Percentiles rank a stretch among this genome's conserved stretches.
These are phyloP conservation scores for Sarotherodon lohbergeri DNA, from an alignment of 2,113 vertebrate species.

Conservation along the genomic window DNA sequence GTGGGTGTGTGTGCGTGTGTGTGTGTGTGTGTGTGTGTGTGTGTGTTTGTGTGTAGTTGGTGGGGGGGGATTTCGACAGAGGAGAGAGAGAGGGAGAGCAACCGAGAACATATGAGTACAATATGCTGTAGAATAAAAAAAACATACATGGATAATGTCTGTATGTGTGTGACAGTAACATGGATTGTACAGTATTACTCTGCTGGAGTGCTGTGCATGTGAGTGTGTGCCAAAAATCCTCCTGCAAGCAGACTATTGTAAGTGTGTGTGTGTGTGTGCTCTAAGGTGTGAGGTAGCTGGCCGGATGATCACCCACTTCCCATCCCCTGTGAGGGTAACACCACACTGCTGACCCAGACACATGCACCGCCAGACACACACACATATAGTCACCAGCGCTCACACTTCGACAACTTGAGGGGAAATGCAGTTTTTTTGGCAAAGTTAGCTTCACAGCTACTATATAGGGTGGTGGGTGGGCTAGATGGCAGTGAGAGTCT, in stretches of 20 bases:
- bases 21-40: fast-evolving
- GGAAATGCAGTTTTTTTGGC: background rate
- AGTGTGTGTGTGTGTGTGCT: conserved; percentile 45
- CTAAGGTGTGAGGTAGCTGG: conserved; percentile 85
- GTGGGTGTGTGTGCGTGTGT: fast-evolving
- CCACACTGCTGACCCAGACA: conserved; percentile 53
- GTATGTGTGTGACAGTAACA: background rate
- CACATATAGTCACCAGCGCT: background rate
- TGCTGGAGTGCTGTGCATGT: conserved; percentile 39
- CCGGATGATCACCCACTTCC: conserved; percentile 76
- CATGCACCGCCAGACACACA: background rate
- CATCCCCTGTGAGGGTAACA: conserved; percentile 67
- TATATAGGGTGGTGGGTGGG: background rate
- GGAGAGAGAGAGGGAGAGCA: background rate
- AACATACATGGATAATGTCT: background rate
- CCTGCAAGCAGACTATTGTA: background rate
- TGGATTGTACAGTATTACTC: conserved; percentile 1
- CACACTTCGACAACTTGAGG: conserved; percentile 1
- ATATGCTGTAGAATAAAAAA: conserved; percentile 29
- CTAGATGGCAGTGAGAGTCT: background rate
- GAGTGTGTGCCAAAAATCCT: conserved; percentile 13
- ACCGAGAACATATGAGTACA: conserved; percentile 40
- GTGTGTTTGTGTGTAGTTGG: background rate
- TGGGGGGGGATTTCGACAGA: too few relatives aligned
- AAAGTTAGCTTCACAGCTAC: conserved; percentile 38